Evolutionary conservation across 2,113 vertebrate genomes (phyloP).

Genomic region (human (Homo sapiens)): DNA sequence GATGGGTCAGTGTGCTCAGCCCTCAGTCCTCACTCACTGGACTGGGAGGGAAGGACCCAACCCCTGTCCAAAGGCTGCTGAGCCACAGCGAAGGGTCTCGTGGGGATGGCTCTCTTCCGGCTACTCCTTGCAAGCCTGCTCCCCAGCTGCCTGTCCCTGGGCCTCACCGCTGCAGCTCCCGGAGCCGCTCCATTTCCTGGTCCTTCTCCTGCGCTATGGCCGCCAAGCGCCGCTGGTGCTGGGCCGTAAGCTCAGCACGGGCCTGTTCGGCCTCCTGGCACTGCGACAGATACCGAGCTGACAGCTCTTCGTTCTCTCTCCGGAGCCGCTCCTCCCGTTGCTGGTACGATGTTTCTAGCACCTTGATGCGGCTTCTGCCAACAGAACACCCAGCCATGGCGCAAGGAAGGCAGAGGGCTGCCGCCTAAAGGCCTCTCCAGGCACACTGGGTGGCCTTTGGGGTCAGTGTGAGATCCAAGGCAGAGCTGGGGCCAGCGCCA

Average conservation of each 20-base stretch:
- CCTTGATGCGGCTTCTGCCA: constrained; percentile 85
- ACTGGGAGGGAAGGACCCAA: background rate
- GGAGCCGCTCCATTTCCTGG: constrained; percentile 89
- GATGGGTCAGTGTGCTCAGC: no score
- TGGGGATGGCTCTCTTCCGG: background rate
- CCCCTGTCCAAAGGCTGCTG: background rate
- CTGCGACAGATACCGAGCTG: constrained; percentile 76
- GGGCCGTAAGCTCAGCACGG: constrained; percentile 84
- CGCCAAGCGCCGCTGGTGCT: constrained; percentile 88
- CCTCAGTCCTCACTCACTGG: background rate
- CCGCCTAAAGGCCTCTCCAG: background rate
- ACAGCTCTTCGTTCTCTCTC: constrained; percentile 87
- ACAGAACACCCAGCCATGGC: background rate
- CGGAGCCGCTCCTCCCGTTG: constrained; percentile 82
- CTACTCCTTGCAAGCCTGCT: no score
- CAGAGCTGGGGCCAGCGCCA: background rate
- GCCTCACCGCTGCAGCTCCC: constrained; percentile 90
- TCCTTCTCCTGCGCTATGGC: constrained; percentile 85
- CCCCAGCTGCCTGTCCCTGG: rapidly evolving
- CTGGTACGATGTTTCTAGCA: constrained; percentile 87
- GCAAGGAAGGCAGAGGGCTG: background rate
- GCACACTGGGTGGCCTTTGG: rapidly evolving
- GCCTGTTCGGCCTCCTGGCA: constrained; percentile 82
- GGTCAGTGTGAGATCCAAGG: background rate
- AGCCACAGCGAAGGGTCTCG: background rate